A percentile compares a stretch with the other conserved stretches of the same genome.
phyloP scores from a whole-genome alignment of 2,797 vertebrate genomes.

The Sternarchorhynchus goeldii region DNA sequence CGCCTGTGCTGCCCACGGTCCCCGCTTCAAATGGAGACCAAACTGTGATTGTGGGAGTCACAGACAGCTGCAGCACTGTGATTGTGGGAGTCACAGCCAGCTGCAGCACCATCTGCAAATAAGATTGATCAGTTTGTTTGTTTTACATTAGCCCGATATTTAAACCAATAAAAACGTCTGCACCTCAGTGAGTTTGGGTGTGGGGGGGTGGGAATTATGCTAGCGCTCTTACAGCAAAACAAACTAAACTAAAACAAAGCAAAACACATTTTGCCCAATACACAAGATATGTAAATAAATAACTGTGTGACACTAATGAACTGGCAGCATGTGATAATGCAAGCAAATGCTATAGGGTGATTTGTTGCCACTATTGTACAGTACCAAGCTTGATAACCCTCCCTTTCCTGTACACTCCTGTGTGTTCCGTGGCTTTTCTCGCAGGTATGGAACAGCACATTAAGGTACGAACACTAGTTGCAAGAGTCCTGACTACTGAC shows the following conservation, averaged over 20 bases:
- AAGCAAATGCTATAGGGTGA: too few relatives aligned
- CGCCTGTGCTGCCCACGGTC: not conserved
- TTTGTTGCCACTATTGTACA: too few relatives aligned
- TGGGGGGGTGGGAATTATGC: conserved; percentile 36
- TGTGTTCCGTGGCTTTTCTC: not conserved
- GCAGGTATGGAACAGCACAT: conserved; percentile 16
- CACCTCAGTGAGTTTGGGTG: conserved; percentile 42
- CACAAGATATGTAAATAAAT: not conserved
- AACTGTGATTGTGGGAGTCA: conserved; percentile 55
- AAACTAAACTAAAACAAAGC: not conserved
- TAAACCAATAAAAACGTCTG: conserved; percentile 65
- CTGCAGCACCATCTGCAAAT: conserved; percentile 56
- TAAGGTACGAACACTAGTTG: conserved; percentile 40
- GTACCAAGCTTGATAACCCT: too few relatives aligned
- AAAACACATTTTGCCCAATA: not conserved
- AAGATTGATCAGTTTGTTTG: conserved; percentile 64
- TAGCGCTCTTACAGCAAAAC: not conserved
- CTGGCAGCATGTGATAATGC: not conserved
- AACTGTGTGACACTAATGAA: not conserved
- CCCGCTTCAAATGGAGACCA: conserved; percentile 44
- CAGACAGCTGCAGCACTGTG: not conserved
- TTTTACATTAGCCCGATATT: conserved; percentile 58
- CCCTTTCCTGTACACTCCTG: too few relatives aligned
- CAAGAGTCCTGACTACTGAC: conserved; percentile 39
- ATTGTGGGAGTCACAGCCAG: conserved; percentile 27